phyloP scores from a whole-genome alignment of 2,113 vertebrate species.

The Dryoscopus gambensis region DNA sequence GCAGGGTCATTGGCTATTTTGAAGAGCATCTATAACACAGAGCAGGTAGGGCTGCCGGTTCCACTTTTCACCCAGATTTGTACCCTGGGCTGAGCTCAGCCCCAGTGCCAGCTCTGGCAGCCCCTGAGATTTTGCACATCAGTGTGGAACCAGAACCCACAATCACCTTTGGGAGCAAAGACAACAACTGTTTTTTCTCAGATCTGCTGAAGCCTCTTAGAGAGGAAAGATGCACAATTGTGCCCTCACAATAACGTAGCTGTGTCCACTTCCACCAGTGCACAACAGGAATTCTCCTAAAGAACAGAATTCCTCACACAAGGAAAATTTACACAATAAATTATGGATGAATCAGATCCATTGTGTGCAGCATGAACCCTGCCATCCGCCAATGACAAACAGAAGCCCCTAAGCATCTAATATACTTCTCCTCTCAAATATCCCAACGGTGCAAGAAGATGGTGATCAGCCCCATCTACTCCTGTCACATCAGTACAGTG shows the following conservation, averaged over 20 bases:
- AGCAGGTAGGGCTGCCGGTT: background rate
- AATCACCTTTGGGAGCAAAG: background rate
- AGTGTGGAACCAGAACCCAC: background rate
- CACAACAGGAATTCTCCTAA: background rate
- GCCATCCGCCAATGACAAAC: background rate
- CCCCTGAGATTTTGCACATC: background rate
- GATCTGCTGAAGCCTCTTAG: background rate
- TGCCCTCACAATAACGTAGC: rapidly evolving
- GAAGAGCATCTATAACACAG: background rate
- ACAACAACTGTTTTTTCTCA: background rate
- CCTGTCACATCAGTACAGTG: background rate
- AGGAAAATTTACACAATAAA: background rate
- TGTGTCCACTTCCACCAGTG: background rate
- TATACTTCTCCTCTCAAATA: background rate
- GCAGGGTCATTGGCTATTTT: background rate
- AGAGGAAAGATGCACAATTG: background rate
- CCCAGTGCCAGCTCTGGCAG: background rate
- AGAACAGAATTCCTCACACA: background rate
- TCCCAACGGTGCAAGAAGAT: background rate
- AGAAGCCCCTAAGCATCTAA: background rate
- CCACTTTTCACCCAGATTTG: background rate
- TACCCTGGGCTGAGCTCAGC: background rate
- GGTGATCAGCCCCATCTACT: background rate
- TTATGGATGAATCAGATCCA: background rate
- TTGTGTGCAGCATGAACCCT: background rate